Evolutionary conservation across 2,888 invertebrate species (phyloP).

Genomic region (Platerodrilus igneus): DNA sequence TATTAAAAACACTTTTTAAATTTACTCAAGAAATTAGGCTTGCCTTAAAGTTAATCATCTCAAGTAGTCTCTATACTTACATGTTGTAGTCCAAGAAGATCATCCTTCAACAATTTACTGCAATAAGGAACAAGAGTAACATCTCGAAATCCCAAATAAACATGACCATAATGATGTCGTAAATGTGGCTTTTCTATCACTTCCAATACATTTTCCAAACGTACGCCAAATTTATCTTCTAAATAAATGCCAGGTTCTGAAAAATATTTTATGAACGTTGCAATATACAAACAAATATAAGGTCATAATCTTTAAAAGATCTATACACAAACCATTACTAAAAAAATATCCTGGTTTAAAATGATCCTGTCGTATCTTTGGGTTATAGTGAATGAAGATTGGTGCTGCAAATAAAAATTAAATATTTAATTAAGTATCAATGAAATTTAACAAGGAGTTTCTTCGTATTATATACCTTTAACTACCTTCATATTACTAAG

Average conservation of each 20-base stretch:
- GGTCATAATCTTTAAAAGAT: not conserved
- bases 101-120: constrained; percentile 74
- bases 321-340: constrained; percentile 59
- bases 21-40: not conserved
- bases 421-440: too few species aligned
- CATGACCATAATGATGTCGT: constrained; percentile 48
- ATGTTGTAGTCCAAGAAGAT: constrained; percentile 73
- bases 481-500: too few species aligned
- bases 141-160: constrained; percentile 69
- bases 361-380: constrained; percentile 53
- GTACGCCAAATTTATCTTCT: constrained; percentile 76
- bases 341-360: constrained; percentile 74
- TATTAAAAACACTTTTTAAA: not conserved
- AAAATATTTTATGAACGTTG: constrained; percentile 30
- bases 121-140: constrained; percentile 86
- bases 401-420: constrained; percentile 69
- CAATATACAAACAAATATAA: too few species aligned
- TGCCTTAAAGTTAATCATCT: not conserved
- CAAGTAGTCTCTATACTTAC: constrained; percentile 59
- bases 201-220: constrained; percentile 80
- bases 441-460: too few species aligned
- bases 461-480: too few species aligned
- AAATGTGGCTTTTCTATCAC: constrained; percentile 55
- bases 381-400: constrained; percentile 63
- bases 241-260: constrained; percentile 88